Evolutionary conservation across 2,113 vertebrate genomes (phyloP), one percentile per base, ranked within the genome.

Genomic region (Callipepla squamata): DNA sequence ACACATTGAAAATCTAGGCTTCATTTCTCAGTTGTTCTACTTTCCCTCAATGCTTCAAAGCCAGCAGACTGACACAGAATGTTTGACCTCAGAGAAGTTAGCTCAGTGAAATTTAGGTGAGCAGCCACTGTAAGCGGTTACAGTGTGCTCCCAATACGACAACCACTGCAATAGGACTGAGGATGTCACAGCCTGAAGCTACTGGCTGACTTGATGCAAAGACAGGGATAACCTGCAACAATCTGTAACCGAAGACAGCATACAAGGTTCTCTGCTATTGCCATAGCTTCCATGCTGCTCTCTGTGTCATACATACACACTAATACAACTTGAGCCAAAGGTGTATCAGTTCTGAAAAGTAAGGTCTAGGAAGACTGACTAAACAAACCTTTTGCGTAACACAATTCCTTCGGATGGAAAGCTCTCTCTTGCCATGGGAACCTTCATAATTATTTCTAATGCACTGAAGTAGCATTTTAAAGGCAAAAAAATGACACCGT

Each of bases 321-420:
- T 23, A 13, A 15, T 62, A 66, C 58, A 38, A n/a, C 85, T 57
- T 53, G 74, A 95, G 89, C 62, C 91, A 95, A 94, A 58, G 75
- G 75, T 1, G 17, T 81, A 74, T 82, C 94, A 91, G 20, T n/a
- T 79, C 78, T 89, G 91, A 91, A 95, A 94, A 95, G 89, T 48
- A 95, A 89, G 53, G 78, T 87, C 81, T 91, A 90, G 78, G 66
- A 96, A 92, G 70, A 92, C 78, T 73, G 87, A 91, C 87, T 76
- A 95, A 92, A 96, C 75, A 96, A 91, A 96, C 63, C 78, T 93
- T 93, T 84, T 88, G 61, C 87, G 63, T 73, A 84, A 95, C 92
- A 80, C 90, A 96, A 96, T 72, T 95, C 95, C 70, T 92, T 66
- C 94, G 80, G 40, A 90, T 95, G 87, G 76, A 96, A 96, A 96